Evolutionary conservation across 2,113 vertebrate genomes (phyloP).

Genomic region (Rhea pennata): DNA sequence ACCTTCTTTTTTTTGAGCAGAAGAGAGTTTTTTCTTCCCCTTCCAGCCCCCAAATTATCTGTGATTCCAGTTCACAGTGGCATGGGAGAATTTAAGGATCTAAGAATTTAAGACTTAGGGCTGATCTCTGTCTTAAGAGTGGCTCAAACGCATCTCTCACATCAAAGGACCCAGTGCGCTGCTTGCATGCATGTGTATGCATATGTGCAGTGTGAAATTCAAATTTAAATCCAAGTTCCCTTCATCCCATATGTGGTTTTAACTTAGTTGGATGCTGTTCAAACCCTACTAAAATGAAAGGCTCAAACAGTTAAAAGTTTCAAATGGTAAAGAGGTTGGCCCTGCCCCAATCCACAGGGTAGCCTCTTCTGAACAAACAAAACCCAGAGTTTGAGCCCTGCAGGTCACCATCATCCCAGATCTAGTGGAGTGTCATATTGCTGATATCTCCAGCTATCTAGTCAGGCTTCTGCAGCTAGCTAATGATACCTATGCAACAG

Average conservation of each 20-base stretch:
- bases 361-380: neutral
- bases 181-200: neutral
- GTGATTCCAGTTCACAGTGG: neutral
- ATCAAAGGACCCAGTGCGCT: conserved; percentile 19
- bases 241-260: conserved; percentile 59
- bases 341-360: neutral
- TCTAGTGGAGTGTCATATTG: neutral
- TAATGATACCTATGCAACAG: neutral
- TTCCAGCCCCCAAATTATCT: accelerated
- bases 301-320: conserved; percentile 8
- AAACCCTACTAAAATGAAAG: conserved; percentile 36
- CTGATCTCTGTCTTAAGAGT: neutral
- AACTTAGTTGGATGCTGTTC: conserved; percentile 55
- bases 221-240: conserved; percentile 65
- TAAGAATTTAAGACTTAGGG: accelerated
- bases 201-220: conserved; percentile 64
- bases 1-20: neutral
- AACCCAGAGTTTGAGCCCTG: neutral
- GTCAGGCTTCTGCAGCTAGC: neutral
- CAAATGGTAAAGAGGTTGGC: neutral
- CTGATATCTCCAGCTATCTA: neutral
- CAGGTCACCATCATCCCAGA: accelerated
- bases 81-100: neutral
- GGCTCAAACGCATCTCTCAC: neutral
- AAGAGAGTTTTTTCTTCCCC: neutral